Evolutionary conservation across 1,140 invertebrate genomes (phyloP), one percentile per base, ranked within the genome.

Genomic region (Pollicipes pollicipes): DNA sequence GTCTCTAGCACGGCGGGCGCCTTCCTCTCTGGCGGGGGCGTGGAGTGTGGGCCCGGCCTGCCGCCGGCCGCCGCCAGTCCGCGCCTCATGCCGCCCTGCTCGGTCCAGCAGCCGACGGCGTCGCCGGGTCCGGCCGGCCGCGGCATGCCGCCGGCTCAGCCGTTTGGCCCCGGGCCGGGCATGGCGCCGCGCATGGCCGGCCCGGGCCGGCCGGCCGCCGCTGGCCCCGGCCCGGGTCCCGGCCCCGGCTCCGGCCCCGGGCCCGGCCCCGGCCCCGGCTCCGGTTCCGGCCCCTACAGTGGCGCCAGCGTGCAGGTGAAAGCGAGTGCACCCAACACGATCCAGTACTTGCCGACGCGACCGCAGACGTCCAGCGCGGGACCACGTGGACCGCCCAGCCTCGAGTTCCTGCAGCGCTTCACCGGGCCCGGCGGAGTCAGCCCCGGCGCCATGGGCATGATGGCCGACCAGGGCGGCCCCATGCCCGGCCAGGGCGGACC

Each of bases 261-360:
- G 69, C 31, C 73, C 70, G 37, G 74, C n/a, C n/a, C n/a, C n/a
- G n/a, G n/a, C n/a, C n/a, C n/a, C n/a, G n/a, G n/a, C n/a, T n/a
- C n/a, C n/a, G n/a, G n/a, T n/a, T n/a, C n/a, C 76, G 45, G 73
- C 66, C 76, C 77, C 68, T 78, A 76, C 71, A 74, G 77, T 70
- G 77, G 89, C 66, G 88, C 90, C 2, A 93, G 90, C 79, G 88
- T 93, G 66, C 90, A 93, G 82, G 94, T 97, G 30, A 97, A 97
- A 82, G 89, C 94, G 1, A 95, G 90, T 80, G 94, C 94, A 1
- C 95, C 95, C 0, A 97, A 97, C 79, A 97, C 95, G 24, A 97
- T 98, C 77, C 95, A 97, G 82, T 98, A 98, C 83, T 86, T 97
- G 77, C 95, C 95, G 30, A 91, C 93, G 58, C 84, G 91, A 80